These are phyloP conservation scores for Lepidocyrtinus sp. DNA, from an alignment of 2,888 invertebrate genomes.

Conservation along the genomic window DNA sequence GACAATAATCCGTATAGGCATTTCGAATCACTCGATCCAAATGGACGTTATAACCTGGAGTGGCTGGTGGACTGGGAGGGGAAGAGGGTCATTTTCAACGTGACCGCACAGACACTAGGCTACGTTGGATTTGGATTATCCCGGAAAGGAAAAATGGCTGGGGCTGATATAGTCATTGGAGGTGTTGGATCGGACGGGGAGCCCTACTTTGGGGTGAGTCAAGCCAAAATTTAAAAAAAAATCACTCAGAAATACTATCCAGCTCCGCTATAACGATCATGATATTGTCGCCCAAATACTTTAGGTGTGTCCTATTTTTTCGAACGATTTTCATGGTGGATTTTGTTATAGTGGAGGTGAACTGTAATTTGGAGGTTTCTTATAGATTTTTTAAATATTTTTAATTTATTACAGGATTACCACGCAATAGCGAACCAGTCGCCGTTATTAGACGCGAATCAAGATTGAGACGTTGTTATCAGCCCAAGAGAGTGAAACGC, in stretches of 20 bases:
- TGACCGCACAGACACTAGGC: conserved; percentile 34
- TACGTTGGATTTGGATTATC: conserved; percentile 30
- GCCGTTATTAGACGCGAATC: conserved; percentile 22
- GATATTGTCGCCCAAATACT: no score
- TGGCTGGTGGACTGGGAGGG: conserved; percentile 33
- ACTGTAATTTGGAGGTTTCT: no score
- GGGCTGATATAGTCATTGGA: conserved; percentile 41
- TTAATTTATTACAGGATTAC: conserved; percentile 23
- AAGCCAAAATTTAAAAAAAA: not conserved
- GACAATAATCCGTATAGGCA: conserved; percentile 45
- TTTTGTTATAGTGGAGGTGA: no score
- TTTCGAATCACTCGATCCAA: conserved; percentile 28
- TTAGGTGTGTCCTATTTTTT: no score
- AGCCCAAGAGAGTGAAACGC: conserved; percentile 15
- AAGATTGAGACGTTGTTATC: conserved; percentile 38
- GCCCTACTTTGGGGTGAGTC: conserved; percentile 39
- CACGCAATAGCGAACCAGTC: conserved; percentile 36
- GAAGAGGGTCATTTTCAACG: conserved; percentile 32
- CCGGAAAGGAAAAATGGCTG: conserved; percentile 29
- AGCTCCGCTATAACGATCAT: no score
- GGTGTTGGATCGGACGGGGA: conserved; percentile 36
- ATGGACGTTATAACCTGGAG: conserved; percentile 40
- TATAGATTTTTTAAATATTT: not conserved
- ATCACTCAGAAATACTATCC: no score
- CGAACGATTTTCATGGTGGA: no score